A percentile compares a stretch with the other conserved stretches of the same genome.
Evolutionary conservation across 1,140 invertebrate species (phyloP).

Genomic region (Steinernema feltiae): DNA sequence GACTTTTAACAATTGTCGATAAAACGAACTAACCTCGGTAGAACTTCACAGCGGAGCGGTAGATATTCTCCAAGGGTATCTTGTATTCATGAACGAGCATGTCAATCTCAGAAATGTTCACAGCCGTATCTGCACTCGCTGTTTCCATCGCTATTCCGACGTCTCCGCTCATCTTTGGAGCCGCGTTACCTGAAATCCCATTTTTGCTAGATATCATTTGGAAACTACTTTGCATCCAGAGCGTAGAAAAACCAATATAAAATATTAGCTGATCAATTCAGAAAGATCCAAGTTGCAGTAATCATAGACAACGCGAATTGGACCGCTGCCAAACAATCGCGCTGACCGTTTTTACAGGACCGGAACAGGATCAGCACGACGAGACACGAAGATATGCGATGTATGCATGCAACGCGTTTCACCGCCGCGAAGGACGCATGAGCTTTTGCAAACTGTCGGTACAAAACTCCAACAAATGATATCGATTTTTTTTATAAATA

Average conservation of each 20-base stretch:
- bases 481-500: no score
- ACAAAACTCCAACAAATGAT: no score
- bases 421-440: neutral
- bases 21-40: conserved; percentile 28
- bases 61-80: conserved; percentile 24
- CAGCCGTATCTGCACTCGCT: neutral
- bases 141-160: neutral
- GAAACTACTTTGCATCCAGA: no score
- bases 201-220: no score
- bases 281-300: no score
- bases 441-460: no score
- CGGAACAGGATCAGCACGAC: neutral
- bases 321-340: neutral
- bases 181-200: neutral
- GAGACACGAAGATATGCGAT: neutral
- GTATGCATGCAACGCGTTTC: neutral
- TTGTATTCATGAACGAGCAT: neutral
- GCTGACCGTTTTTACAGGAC: neutral
- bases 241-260: no score
- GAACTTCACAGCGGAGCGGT: conserved; percentile 28
- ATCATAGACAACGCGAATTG: conserved; percentile 7
- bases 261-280: no score
- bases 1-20: neutral
- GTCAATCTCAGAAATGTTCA: neutral
- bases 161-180: neutral